These are phyloP conservation scores for Atherix ibis DNA, from an alignment of 2,888 invertebrate genomes.

Conservation along the genomic window DNA sequence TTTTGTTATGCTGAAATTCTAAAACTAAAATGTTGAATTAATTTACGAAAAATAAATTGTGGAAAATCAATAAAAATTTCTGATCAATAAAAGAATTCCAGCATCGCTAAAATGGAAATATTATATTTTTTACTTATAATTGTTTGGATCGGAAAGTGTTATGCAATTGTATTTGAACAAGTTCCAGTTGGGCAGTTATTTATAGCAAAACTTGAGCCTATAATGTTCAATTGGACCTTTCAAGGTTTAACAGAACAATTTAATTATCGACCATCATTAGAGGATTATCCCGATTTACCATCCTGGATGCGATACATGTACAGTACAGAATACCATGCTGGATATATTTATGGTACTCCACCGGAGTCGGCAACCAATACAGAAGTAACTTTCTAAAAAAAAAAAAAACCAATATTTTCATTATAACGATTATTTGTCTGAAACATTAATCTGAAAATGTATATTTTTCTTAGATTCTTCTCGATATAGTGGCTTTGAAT, in stretches of 20 bases:
- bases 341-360: slow-evolving; percentile 74
- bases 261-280: slow-evolving; percentile 53
- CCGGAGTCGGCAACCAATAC: slow-evolving; percentile 43
- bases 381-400: slow-evolving; percentile 25
- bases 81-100: no score
- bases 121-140: no score
- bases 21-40: no score
- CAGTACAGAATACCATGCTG: slow-evolving; percentile 58
- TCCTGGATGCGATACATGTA: slow-evolving; percentile 74
- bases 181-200: slow-evolving; percentile 50
- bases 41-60: no score
- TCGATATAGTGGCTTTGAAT: slow-evolving; percentile 65
- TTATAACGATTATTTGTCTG: no score
- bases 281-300: slow-evolving; percentile 69
- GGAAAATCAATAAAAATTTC: no score
- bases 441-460: slow-evolving; percentile 1
- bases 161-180: slow-evolving; percentile 18
- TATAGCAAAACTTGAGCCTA: slow-evolving; percentile 58
- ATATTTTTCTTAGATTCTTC: slow-evolving; percentile 25
- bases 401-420: no score
- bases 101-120: no score
- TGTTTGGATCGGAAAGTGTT: no score
- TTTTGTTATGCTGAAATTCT: no score
- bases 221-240: slow-evolving; percentile 63
- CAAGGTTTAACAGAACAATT: slow-evolving; percentile 28